Base-by-base conservation (phyloP, 2,888 invertebrate genomes). In the Mamestra brassicae region DNA sequence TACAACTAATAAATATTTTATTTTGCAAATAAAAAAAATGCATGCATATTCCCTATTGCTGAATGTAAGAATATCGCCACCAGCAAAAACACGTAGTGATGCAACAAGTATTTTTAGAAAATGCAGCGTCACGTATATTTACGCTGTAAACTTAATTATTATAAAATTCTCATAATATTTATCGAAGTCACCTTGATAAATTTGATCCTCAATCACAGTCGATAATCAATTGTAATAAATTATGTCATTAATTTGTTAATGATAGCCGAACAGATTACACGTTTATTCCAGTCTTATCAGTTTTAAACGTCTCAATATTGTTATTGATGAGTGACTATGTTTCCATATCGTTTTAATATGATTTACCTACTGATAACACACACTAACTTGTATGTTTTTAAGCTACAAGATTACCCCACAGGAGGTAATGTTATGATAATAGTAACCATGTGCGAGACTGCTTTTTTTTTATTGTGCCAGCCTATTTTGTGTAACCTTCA, bases 251-350 rank as follows among this genome's bases (percentile, higher is more conserved):
- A 65, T 76, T 82, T 71, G n/a, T 17, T 69, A 68, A 79, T 47
- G 67, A 81, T 64, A 71, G 61, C 36, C 36, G 13, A 17, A 63
- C 47, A 80, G 76, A 80, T 83, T 80, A 78, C 68, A 76, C 8
- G 55, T 26, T 66, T 64, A 77, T 61, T 73, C 34, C 54, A 50
- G 60, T 54, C 58, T 76, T 80, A 83, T 76, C 67, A n/a, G 52
- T 72, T 67, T 78, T 74, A 68, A 78, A 57, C 52, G 73, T 72
- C 63, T 65, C 74, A 66, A 74, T 68, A 71, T 76, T 67, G 66
- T 73, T 70, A 80, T 84, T 80, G 76, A 84, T 84, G 36, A 73
- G 74, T 68, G 50, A 67, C 52, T 55, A 63, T 78, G 66, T 55
- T 65, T 72, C 65, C 64, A 63, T 74, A 78, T 80, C 73, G 66